Evolutionary conservation across 1,140 invertebrate genomes (phyloP).

Genomic region (Cephus cinctus): DNA sequence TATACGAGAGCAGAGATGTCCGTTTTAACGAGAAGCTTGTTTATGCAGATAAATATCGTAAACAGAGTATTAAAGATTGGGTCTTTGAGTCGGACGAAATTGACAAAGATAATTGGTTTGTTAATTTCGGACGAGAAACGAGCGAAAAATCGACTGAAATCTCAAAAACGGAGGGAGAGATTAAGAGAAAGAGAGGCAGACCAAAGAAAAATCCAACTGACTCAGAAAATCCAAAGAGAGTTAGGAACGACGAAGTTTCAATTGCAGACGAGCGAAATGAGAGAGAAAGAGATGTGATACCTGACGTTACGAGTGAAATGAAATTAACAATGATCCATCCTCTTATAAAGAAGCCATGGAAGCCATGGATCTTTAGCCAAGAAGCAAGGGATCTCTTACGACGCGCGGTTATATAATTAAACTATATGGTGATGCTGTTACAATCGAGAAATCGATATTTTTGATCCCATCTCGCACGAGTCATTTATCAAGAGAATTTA

Average conservation of each 20-base stretch:
- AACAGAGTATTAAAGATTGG: not conserved
- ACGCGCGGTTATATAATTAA: no score
- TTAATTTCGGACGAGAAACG: not conserved
- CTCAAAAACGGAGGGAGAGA: not conserved
- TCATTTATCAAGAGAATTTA: constrained; percentile 16
- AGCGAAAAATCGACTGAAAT: not conserved
- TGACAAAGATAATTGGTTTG: not conserved
- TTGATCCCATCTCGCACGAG: constrained; percentile 16
- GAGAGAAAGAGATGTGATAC: not conserved
- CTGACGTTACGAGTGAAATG: not conserved
- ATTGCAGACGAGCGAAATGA: not conserved
- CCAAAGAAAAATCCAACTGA: not conserved
- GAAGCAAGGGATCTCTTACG: no score
- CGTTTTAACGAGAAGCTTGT: constrained; percentile 19
- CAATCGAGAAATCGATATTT: constrained; percentile 16
- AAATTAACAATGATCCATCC: no score
- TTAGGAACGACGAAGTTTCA: not conserved
- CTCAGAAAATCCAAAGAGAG: no score
- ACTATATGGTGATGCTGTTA: no score
- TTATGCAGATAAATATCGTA: constrained; percentile 15
- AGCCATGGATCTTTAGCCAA: no score
- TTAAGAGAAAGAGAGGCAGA: not conserved
- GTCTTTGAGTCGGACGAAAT: not conserved
- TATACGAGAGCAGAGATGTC: constrained; percentile 16
- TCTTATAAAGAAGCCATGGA: no score